phyloP scores from a whole-genome alignment of 2,888 invertebrate species.

The Drosophila lutescens region DNA sequence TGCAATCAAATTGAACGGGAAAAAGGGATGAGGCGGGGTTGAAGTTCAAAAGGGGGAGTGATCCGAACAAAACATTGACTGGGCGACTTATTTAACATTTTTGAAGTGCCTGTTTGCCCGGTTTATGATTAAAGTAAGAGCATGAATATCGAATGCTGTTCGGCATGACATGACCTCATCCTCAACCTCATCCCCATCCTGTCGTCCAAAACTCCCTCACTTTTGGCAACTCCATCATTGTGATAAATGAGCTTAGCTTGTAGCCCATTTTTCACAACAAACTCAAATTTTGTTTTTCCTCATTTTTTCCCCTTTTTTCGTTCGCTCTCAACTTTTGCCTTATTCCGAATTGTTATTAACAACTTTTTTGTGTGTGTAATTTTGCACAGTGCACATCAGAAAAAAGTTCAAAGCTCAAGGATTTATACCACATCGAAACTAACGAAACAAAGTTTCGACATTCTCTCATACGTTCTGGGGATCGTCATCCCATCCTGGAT shows the following conservation, averaged over 20 bases:
- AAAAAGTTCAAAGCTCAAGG: slow-evolving; percentile 70
- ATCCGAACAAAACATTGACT: slow-evolving; percentile 35
- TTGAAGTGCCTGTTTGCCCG: slow-evolving; percentile 39
- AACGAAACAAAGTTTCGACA: slow-evolving; percentile 64
- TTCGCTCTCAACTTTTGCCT: slow-evolving; percentile 44
- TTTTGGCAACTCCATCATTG: slow-evolving; percentile 68
- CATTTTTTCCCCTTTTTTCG: neutral
- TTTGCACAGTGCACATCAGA: slow-evolving; percentile 31
- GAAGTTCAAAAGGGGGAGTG: neutral
- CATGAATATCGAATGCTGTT: slow-evolving; percentile 46
- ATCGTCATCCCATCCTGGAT: slow-evolving; percentile 38
- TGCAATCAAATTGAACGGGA: slow-evolving; percentile 50
- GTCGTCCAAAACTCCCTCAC: slow-evolving; percentile 34
- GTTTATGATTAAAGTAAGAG: slow-evolving; percentile 71
- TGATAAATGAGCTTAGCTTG: slow-evolving; percentile 68
- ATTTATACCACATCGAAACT: slow-evolving; percentile 65
- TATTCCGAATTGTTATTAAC: slow-evolving; percentile 68
- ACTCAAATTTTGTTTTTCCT: slow-evolving; percentile 23
- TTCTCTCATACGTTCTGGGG: slow-evolving; percentile 62
- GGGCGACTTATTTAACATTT: slow-evolving; percentile 64
- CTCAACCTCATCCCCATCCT: slow-evolving; percentile 14
- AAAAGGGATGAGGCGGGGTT: neutral
- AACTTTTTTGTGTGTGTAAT: slow-evolving; percentile 49
- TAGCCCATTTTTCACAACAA: slow-evolving; percentile 50
- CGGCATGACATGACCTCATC: slow-evolving; percentile 47